Percentiles rank a stretch among this genome's conserved stretches.
These are phyloP conservation scores for Lithophane socia DNA, from an alignment of 2,888 invertebrate species.

Conservation along the genomic window DNA sequence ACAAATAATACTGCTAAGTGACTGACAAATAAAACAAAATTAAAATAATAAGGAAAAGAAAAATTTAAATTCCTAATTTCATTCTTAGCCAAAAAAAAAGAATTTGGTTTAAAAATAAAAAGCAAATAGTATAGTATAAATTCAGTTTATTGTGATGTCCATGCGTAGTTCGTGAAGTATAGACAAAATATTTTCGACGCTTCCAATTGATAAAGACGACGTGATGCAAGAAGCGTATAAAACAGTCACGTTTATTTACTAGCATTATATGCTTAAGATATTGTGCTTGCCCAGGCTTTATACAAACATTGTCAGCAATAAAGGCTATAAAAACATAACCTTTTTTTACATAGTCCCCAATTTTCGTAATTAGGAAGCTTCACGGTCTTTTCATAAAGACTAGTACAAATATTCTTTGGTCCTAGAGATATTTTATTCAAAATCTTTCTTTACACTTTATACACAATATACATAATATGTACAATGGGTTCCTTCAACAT, in stretches of 20 bases:
- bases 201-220: conserved; percentile 35
- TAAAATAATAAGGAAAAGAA: conserved; percentile 14
- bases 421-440: conserved; percentile 49
- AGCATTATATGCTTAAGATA: conserved; percentile 41
- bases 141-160: conserved; percentile 53
- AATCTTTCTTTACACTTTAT: conserved; percentile 49
- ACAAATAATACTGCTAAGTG: conserved; percentile 72
- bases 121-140: conserved; percentile 43
- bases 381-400: conserved; percentile 29
- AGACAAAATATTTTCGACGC: conserved; percentile 34
- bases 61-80: neutral
- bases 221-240: conserved; percentile 39
- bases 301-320: conserved; percentile 54
- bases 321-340: conserved; percentile 59
- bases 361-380: conserved; percentile 22
- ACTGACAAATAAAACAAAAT: conserved; percentile 51
- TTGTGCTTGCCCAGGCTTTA: conserved; percentile 47
- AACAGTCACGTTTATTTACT: conserved; percentile 40
- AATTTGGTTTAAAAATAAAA: conserved; percentile 56
- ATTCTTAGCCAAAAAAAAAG: conserved; percentile 3
- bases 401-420: conserved; percentile 51
- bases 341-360: conserved; percentile 37
- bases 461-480: conserved; percentile 56
- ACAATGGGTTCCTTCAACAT: conserved; percentile 50
- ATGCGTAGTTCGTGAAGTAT: conserved; percentile 39